These are phyloP conservation scores for Pao palembangensis DNA, from an alignment of 2,113 vertebrate species.

Conservation along the genomic window DNA sequence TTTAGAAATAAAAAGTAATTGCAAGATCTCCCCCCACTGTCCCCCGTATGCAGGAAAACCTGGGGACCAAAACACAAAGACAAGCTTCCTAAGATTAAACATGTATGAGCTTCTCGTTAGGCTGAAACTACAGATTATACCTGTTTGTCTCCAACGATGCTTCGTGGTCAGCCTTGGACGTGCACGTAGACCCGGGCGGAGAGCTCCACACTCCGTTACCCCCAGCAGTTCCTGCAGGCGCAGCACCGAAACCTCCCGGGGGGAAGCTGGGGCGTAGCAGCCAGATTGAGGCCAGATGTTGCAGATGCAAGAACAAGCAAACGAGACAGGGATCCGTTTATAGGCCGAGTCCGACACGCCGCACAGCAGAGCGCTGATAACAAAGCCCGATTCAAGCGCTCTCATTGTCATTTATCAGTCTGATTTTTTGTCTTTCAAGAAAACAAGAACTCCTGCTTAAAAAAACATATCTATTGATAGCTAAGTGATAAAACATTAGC, in stretches of 20 bases:
- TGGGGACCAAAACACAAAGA: no score
- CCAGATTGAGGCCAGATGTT: conserved; percentile 77
- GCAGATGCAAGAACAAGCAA: conserved; percentile 45
- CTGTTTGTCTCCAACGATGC: conserved; percentile 8
- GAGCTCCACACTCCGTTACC: conserved; percentile 22
- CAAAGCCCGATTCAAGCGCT: not conserved
- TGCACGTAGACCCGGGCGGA: not conserved
- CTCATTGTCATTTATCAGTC: no score
- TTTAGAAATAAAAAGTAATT: no score
- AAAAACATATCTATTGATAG: no score
- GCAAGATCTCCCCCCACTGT: no score
- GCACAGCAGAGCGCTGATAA: conserved; percentile 22
- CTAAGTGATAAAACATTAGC: no score
- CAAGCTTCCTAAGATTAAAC: no score
- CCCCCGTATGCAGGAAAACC: no score
- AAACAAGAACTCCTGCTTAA: no score
- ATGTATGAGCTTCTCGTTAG: no score
- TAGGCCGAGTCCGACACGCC: conserved; percentile 18
- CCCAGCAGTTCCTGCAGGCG: conserved; percentile 49
- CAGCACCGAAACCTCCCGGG: conserved; percentile 58
- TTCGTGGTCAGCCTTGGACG: not conserved
- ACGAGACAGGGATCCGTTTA: conserved; percentile 46
- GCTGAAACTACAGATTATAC: not conserved
- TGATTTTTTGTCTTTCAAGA: no score
- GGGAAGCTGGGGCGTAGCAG: conserved; percentile 35